Evolutionary conservation across 1,140 invertebrate species (phyloP).

Genomic region (Zaprionus taronus): DNA sequence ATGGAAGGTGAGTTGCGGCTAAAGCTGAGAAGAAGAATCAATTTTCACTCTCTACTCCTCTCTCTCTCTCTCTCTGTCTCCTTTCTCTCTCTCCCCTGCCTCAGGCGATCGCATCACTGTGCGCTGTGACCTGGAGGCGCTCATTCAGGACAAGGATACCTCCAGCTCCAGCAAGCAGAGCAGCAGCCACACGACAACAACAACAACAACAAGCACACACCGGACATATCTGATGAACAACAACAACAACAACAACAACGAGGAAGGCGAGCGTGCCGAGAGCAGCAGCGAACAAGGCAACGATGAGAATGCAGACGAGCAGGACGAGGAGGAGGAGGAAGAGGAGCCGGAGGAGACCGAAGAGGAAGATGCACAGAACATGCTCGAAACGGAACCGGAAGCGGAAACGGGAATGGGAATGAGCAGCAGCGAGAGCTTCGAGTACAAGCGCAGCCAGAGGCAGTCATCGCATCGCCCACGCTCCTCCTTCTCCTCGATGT

Average conservation of each 20-base stretch:
- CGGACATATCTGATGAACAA: constrained; percentile 21
- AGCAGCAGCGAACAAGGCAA: constrained; percentile 39
- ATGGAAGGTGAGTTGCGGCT: constrained; percentile 88
- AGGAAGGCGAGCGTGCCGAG: constrained; percentile 25
- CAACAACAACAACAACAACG: constrained; percentile 4
- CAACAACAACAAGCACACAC: constrained; percentile 34
- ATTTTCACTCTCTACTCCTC: not conserved
- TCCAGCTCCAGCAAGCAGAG: constrained; percentile 1
- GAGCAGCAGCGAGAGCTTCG: constrained; percentile 53
- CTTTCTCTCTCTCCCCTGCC: constrained; percentile 8
- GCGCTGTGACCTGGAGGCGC: constrained; percentile 90
- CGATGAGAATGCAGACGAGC: constrained; percentile 30
- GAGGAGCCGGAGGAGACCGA: constrained; percentile 47
- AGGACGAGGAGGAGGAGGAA: constrained; percentile 39
- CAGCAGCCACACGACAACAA: constrained; percentile 7
- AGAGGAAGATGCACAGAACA: constrained; percentile 67
- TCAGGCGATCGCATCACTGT: constrained; percentile 90
- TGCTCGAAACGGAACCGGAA: constrained; percentile 44
- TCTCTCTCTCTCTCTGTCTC: not conserved
- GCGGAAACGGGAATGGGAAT: not conserved
- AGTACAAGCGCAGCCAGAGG: constrained; percentile 53
- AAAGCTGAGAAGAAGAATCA: not conserved
- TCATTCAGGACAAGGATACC: constrained; percentile 86
- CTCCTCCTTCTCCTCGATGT: not conserved
- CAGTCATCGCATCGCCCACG: constrained; percentile 31